Evolutionary conservation across 2,888 invertebrate species (phyloP).

Genomic region (Drosophila birchii): DNA sequence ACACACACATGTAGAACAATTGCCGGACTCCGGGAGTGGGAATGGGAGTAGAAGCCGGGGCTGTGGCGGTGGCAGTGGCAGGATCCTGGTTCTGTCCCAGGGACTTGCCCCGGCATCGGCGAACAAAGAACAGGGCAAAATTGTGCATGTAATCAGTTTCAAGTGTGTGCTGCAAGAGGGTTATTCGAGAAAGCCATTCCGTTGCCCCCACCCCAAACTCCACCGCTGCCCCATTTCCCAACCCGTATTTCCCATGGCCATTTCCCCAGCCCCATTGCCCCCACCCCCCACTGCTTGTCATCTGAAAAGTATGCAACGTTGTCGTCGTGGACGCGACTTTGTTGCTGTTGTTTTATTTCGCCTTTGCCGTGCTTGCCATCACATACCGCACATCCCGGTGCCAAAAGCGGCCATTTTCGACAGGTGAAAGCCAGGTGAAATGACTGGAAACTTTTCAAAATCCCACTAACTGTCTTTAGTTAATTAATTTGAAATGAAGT

Average conservation of each 20-base stretch:
- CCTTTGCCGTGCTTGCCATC: constrained; percentile 60
- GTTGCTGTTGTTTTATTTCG: constrained; percentile 73
- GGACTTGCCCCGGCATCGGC: constrained; percentile 49
- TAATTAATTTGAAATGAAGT: constrained; percentile 3
- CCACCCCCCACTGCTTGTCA: constrained; percentile 55
- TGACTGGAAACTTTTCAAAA: constrained; percentile 4
- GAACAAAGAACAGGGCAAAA: constrained; percentile 75
- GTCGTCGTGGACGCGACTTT: constrained; percentile 61
- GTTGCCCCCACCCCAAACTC: constrained; percentile 28
- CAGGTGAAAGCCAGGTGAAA: constrained; percentile 21
- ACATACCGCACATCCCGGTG: constrained; percentile 27
- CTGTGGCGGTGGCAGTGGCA: background rate
- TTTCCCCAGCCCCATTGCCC: background rate
- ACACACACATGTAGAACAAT: constrained; percentile 58
- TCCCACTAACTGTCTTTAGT: background rate
- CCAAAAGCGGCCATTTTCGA: constrained; percentile 20
- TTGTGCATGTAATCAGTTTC: constrained; percentile 79
- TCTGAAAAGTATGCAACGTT: constrained; percentile 73
- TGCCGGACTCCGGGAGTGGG: constrained; percentile 36
- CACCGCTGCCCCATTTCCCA: constrained; percentile 6
- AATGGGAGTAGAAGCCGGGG: background rate
- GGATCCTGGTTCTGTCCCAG: constrained; percentile 37
- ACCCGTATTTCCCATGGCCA: background rate
- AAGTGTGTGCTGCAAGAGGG: constrained; percentile 61
- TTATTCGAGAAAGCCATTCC: constrained; percentile 66